These are phyloP conservation scores for Alaudala cheleensis DNA, from an alignment of 2,113 vertebrate genomes.

Conservation along the genomic window DNA sequence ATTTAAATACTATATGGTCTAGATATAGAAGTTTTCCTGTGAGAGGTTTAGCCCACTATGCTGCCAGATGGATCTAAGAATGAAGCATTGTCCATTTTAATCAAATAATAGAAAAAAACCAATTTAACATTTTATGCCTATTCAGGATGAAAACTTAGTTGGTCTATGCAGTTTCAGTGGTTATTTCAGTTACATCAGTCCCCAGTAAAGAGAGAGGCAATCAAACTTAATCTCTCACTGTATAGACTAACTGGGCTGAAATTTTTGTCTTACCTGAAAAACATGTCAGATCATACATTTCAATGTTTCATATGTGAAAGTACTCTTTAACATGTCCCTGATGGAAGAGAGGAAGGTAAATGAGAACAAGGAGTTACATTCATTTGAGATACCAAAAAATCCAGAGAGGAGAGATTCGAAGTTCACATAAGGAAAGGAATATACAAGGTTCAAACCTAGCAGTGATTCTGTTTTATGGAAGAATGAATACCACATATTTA, in stretches of 20 bases:
- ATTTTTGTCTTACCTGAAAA: neutral
- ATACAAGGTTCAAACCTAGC: neutral
- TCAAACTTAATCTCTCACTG: neutral
- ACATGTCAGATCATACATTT: neutral
- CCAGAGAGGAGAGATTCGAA: neutral
- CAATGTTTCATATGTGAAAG: neutral
- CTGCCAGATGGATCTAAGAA: neutral
- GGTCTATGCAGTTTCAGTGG: neutral
- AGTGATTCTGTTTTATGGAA: neutral
- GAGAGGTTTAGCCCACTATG: neutral
- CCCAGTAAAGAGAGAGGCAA: neutral
- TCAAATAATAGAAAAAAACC: neutral
- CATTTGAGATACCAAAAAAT: neutral
- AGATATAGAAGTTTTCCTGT: neutral
- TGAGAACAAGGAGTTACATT: neutral
- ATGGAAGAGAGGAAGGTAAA: neutral
- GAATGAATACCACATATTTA: neutral
- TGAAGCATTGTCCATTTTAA: neutral
- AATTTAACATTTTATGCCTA: neutral
- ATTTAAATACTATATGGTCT: neutral
- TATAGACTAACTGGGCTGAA: neutral
- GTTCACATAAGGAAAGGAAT: neutral
- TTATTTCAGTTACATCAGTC: neutral
- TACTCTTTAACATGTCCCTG: neutral
- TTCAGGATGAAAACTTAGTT: neutral